phyloP scores from a whole-genome alignment of 2,888 invertebrate species.

The Caenorhabditis angaria region DNA sequence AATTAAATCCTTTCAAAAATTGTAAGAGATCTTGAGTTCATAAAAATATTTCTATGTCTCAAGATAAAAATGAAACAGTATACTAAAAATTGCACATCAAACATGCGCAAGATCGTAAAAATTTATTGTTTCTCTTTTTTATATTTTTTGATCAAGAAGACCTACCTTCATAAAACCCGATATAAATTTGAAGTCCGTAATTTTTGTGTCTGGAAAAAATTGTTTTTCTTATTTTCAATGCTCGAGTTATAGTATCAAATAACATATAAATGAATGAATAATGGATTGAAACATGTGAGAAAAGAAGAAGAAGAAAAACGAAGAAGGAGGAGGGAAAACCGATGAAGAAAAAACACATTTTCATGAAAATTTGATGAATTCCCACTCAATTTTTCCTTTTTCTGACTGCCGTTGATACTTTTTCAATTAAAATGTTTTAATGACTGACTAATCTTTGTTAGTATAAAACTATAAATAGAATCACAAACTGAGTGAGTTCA shows the following conservation, averaged over 20 bases:
- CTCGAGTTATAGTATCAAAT: constrained; percentile 17
- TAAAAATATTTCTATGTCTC: no score
- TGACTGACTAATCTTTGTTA: background rate
- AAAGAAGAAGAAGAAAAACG: constrained; percentile 5
- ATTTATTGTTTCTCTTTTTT: background rate
- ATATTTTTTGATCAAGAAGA: no score
- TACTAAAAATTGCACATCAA: background rate
- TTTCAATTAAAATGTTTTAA: background rate
- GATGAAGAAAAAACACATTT: constrained; percentile 9
- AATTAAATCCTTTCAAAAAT: no score
- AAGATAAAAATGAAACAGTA: background rate
- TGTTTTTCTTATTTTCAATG: no score
- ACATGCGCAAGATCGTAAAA: background rate
- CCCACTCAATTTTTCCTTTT: background rate
- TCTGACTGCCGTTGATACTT: background rate
- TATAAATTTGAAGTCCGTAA: background rate
- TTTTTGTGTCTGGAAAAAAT: background rate
- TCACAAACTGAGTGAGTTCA: no score
- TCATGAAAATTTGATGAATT: constrained; percentile 6
- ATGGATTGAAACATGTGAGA: constrained; percentile 40
- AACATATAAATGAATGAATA: constrained; percentile 30
- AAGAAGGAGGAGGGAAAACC: no score
- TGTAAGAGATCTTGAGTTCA: no score
- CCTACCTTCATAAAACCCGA: no score
- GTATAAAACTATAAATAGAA: no score